Percentiles rank a stretch among this genome's conserved stretches.
These are phyloP conservation scores for Macroglossus sobrinus DNA, from an alignment of 2,113 vertebrate genomes.

Conservation along the genomic window DNA sequence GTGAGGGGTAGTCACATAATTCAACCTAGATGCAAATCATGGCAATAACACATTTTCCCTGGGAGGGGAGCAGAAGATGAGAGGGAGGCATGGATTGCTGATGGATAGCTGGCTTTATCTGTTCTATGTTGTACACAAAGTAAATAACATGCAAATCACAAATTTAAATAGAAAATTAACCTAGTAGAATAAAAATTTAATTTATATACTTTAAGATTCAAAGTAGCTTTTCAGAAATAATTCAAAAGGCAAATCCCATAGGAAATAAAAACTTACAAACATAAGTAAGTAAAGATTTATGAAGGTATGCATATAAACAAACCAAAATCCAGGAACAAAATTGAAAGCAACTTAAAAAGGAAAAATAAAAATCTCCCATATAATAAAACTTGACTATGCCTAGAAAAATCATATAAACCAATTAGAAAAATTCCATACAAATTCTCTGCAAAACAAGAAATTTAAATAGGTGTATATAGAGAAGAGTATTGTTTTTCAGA, in stretches of 20 bases:
- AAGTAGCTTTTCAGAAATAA: background rate
- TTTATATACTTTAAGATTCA: background rate
- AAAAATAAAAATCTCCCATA: too few species aligned
- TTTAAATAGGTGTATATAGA: background rate
- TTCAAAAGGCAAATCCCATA: background rate
- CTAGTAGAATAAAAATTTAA: background rate
- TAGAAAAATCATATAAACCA: background rate
- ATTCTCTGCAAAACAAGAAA: background rate
- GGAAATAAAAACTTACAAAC: background rate
- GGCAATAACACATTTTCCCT: too few species aligned
- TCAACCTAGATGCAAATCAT: background rate
- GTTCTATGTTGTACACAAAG: background rate
- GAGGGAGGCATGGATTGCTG: background rate
- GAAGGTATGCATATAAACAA: background rate
- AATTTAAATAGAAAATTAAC: background rate
- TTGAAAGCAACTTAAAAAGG: background rate
- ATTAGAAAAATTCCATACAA: background rate
- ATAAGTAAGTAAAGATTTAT: background rate
- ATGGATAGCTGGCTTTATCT: fast-evolving
- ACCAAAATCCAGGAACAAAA: background rate
- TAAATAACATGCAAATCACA: background rate
- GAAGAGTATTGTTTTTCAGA: background rate
- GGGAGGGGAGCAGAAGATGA: background rate
- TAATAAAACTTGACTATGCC: background rate
- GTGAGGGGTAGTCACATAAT: background rate